These are phyloP conservation scores for Catharus fuscescens DNA, from an alignment of 2,113 vertebrate genomes.

Conservation along the genomic window DNA sequence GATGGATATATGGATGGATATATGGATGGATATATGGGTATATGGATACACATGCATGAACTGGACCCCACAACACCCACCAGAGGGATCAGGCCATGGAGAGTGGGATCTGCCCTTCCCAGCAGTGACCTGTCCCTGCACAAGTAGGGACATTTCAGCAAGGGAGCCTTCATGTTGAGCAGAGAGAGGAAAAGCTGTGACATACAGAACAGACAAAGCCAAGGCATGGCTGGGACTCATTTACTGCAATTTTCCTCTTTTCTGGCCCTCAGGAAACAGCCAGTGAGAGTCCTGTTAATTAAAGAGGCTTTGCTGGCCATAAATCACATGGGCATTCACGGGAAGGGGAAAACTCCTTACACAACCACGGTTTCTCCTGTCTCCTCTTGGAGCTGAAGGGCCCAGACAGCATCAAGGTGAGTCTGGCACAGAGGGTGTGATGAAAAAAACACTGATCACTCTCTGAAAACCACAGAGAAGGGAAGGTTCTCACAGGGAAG, in stretches of 20 bases:
- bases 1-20: not conserved
- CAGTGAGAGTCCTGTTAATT: not conserved
- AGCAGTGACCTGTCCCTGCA: not conserved
- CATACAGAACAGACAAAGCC: not conserved
- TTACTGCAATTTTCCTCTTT: not conserved
- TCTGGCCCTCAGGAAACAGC: not conserved
- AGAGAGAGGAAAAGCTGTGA: not conserved
- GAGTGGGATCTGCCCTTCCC: not conserved
- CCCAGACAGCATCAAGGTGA: not conserved
- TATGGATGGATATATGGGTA: not conserved
- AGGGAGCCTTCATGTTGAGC: not conserved
- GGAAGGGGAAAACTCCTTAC: not conserved
- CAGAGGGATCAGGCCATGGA: not conserved
- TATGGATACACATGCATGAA: not conserved
- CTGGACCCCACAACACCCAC: accelerated
- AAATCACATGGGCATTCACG: not conserved
- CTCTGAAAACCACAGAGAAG: not conserved
- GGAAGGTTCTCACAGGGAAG: not conserved
- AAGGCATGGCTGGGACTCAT: not conserved
- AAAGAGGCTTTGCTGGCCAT: not conserved
- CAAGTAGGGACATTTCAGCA: not conserved
- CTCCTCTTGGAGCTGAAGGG: not conserved
- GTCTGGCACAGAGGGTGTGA: not conserved
- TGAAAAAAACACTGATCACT: no score
- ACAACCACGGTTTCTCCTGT: not conserved